Conservation (phyloP, 2,113 vertebrate species). For the Pelecanoides urinatrix region DNA sequence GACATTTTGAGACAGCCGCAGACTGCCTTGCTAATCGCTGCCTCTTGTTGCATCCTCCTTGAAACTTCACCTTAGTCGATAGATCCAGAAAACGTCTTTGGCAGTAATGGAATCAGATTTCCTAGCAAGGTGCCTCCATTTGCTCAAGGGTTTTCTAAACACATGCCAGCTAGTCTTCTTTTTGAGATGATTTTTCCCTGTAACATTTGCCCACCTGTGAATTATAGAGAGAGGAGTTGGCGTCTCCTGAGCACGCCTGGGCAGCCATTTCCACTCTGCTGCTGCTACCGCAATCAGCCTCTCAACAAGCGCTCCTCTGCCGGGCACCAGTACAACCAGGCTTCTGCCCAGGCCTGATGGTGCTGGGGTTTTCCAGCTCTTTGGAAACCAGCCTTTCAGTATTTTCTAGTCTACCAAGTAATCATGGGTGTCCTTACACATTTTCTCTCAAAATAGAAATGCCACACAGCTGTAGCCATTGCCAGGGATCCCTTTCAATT, state of each 20-base stretch:
- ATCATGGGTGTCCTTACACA: not conserved
- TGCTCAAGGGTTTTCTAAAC: not conserved
- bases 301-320: not conserved
- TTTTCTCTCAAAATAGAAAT: not conserved
- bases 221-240: not conserved
- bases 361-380: not conserved
- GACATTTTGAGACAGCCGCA: not conserved
- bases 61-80: not conserved
- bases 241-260: not conserved
- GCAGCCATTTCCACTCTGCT: not conserved
- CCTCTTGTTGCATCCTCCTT: not conserved
- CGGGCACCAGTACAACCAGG: not conserved
- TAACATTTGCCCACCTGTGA: not conserved
- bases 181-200: not conserved
- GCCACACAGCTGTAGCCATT: not conserved
- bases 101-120: not conserved
- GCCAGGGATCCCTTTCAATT: not conserved
- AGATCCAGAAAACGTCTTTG: not conserved
- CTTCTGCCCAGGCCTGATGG: not conserved
- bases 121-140: not conserved
- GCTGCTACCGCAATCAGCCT: not conserved
- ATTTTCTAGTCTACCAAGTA: not conserved
- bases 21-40: not conserved
- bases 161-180: not conserved
- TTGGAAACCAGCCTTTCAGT: not conserved